phyloP scores from a whole-genome alignment of 2,888 invertebrate genomes.

The Chrysotoxum bicinctum region DNA sequence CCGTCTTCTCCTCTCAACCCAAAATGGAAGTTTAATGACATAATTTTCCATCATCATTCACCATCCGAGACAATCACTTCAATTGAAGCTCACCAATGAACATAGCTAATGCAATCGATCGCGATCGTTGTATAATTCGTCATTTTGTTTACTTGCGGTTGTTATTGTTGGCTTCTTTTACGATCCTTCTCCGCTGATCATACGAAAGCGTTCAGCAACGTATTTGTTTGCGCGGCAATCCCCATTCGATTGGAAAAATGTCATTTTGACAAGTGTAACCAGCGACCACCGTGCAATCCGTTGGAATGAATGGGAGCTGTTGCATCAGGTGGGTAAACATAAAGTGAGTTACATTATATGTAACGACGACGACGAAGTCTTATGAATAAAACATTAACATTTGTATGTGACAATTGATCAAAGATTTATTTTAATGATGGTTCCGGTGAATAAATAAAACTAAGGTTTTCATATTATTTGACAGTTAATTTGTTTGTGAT shows the following conservation, averaged over 20 bases:
- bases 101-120: slow-evolving; percentile 51
- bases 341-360: slow-evolving; percentile 48
- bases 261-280: slow-evolving; percentile 64
- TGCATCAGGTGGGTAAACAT: slow-evolving; percentile 49
- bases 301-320: slow-evolving; percentile 3
- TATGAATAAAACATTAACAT: slow-evolving; percentile 61
- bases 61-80: slow-evolving; percentile 45
- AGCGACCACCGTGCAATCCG: slow-evolving; percentile 51
- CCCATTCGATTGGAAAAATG: slow-evolving; percentile 42
- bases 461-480: slow-evolving; percentile 45
- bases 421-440: slow-evolving; percentile 16
- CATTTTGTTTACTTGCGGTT: slow-evolving; percentile 2
- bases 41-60: slow-evolving; percentile 63
- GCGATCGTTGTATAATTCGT: slow-evolving; percentile 21
- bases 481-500: slow-evolving; percentile 13
- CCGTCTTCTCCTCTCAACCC: slow-evolving; percentile 23
- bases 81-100: slow-evolving; percentile 9
- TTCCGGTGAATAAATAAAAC: slow-evolving; percentile 51
- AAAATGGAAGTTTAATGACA: slow-evolving; percentile 62
- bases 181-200: not conserved
- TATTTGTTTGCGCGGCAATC: slow-evolving; percentile 11
- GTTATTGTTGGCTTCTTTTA: not conserved
- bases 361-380: slow-evolving; percentile 33
- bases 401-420: slow-evolving; percentile 51
- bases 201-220: not conserved